Percentiles rank a stretch among this genome's conserved stretches.
Evolutionary conservation across 30 jellyfish, hydroid and myxozoan genomes (phyloP).

Genomic region (Sanderia malayensis): DNA sequence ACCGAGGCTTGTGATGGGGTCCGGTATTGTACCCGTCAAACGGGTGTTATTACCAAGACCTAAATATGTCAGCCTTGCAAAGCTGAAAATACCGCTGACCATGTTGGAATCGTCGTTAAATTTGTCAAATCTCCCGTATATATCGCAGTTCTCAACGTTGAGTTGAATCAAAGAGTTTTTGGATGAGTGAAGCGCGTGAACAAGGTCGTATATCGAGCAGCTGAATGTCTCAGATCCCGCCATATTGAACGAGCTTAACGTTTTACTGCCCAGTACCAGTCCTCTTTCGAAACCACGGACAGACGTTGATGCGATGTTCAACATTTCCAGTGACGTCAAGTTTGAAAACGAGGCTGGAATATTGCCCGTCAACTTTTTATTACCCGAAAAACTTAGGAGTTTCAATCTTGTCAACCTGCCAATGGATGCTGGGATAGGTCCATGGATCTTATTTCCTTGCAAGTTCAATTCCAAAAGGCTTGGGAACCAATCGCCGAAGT

Average conservation of each 20-base stretch:
- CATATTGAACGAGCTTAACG: conserved; percentile 42
- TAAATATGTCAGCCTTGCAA: conserved; percentile 37
- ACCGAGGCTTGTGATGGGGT: conserved; percentile 39
- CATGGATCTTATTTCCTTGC: conserved; percentile 37
- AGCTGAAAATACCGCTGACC: conserved; percentile 28
- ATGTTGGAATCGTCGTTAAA: conserved; percentile 34
- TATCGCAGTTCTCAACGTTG: conserved; percentile 38
- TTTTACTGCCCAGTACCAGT: conserved; percentile 17
- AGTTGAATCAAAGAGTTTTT: conserved; percentile 39
- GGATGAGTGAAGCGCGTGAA: conserved; percentile 16
- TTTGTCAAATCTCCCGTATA: conserved; percentile 44
- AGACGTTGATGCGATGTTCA: conserved; percentile 45
- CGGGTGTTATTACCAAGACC: conserved; percentile 48
- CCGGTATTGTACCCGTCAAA: conserved; percentile 52
- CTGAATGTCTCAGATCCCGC: conserved; percentile 23
- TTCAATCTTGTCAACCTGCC: conserved; percentile 17
- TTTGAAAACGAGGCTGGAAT: conserved; percentile 44
- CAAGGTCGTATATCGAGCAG: conserved; percentile 20
- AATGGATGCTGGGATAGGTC: conserved; percentile 46
- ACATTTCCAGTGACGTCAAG: conserved; percentile 34
- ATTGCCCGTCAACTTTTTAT: conserved; percentile 26
- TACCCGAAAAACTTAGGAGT: conserved; percentile 39
- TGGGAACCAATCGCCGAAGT: conserved; percentile 70
- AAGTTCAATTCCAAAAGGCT: conserved; percentile 18
- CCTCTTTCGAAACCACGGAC: conserved; percentile 54